These are phyloP conservation scores for Alsophila aescularia DNA, from an alignment of 2,888 invertebrate genomes.

Conservation along the genomic window DNA sequence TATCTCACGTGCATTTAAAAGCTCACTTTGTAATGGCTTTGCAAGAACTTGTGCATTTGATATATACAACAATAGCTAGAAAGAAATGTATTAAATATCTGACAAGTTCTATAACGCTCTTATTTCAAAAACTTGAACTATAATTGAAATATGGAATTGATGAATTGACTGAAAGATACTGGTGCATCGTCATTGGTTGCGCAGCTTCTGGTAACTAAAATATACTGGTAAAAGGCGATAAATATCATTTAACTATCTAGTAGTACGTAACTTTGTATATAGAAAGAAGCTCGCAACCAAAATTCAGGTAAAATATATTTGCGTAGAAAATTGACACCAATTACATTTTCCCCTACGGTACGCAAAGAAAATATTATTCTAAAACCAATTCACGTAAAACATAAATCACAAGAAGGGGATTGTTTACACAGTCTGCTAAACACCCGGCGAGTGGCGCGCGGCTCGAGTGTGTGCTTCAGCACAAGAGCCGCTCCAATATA, in stretches of 20 bases:
- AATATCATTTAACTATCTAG: no score
- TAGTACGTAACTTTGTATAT: no score
- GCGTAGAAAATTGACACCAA: not conserved
- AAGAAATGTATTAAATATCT: no score
- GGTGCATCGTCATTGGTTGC: no score
- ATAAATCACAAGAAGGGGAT: slow-evolving; percentile 56
- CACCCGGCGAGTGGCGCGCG: slow-evolving; percentile 59
- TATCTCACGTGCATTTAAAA: slow-evolving; percentile 24
- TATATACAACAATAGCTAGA: slow-evolving; percentile 13
- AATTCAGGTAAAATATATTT: not conserved
- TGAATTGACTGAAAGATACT: no score
- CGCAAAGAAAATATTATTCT: slow-evolving; percentile 44
- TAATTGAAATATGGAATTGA: no score
- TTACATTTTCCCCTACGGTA: slow-evolving; percentile 42
- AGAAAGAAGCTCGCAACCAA: no score
- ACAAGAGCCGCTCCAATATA: slow-evolving; percentile 68
- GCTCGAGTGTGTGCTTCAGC: slow-evolving; percentile 56
- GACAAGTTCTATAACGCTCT: no score
- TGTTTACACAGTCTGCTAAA: slow-evolving; percentile 74
- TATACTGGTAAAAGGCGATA: no score
- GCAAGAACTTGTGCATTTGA: slow-evolving; percentile 22
- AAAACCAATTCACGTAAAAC: slow-evolving; percentile 33
- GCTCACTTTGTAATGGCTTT: slow-evolving; percentile 10
- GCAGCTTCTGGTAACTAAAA: no score
- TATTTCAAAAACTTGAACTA: no score